Evolutionary conservation across 2,797 vertebrate genomes (phyloP).

Genomic region (Chelon labrosus): DNA sequence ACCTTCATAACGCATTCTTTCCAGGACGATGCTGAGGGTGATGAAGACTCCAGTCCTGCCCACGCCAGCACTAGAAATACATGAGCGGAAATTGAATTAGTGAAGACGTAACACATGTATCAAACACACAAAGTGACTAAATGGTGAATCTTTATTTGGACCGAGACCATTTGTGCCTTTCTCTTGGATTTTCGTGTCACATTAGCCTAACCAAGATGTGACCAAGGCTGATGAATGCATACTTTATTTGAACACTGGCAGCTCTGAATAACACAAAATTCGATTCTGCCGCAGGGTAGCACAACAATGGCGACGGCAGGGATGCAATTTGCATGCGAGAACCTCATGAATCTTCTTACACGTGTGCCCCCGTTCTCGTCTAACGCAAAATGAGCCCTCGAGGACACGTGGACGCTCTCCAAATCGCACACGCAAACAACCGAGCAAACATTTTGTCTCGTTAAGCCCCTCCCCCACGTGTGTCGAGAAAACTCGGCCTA

Average conservation of each 20-base stretch:
- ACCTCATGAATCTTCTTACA: slow-evolving; percentile 49
- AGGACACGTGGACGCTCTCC: slow-evolving; percentile 44
- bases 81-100: neutral
- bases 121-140: neutral
- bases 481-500: slow-evolving; percentile 42
- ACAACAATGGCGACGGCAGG: slow-evolving; percentile 1
- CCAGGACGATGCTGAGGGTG: slow-evolving; percentile 97
- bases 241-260: neutral
- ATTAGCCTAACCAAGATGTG: no score
- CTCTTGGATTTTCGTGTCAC: neutral
- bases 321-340: slow-evolving; percentile 47
- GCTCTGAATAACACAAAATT: slow-evolving; percentile 5
- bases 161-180: neutral
- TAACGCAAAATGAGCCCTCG: slow-evolving; percentile 42
- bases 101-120: neutral
- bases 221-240: no score
- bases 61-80: slow-evolving; percentile 90
- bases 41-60: slow-evolving; percentile 97
- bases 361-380: slow-evolving; percentile 25
- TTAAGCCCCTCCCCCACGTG: slow-evolving; percentile 69
- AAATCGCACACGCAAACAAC: slow-evolving; percentile 52
- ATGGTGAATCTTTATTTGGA: neutral
- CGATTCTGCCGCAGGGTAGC: slow-evolving; percentile 14
- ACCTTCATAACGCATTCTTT: slow-evolving; percentile 97
- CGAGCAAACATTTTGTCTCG: slow-evolving; percentile 57